These are phyloP conservation scores for Leptocoma aspasia DNA, from an alignment of 2,113 vertebrate species.

Conservation along the genomic window DNA sequence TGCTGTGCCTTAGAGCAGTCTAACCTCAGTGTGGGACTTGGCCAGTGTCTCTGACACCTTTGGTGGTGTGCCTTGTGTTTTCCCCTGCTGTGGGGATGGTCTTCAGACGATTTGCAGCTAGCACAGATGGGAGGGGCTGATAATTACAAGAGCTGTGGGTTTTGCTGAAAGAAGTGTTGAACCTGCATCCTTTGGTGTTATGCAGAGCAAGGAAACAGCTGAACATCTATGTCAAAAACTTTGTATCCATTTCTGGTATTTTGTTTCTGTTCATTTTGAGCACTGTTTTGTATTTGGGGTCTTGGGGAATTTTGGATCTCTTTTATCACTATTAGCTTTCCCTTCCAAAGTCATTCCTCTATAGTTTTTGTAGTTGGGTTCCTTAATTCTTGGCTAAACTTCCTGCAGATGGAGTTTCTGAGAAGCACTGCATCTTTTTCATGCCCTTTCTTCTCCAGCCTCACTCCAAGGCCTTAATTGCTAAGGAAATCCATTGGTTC, in stretches of 20 bases:
- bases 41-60: not conserved
- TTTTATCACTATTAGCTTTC: not conserved
- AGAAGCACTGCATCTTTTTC: not conserved
- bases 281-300: not conserved
- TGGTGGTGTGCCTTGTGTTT: not conserved
- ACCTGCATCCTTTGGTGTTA: not conserved
- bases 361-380: not conserved
- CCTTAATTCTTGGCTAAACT: not conserved
- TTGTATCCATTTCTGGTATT: not conserved
- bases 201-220: not conserved
- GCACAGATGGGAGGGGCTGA: not conserved
- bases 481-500: not conserved
- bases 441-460: not conserved
- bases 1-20: not conserved
- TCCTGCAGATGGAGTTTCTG: not conserved
- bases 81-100: not conserved
- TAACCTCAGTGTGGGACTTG: not conserved
- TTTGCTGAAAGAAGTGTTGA: not conserved
- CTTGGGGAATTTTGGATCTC: not conserved
- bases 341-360: not conserved
- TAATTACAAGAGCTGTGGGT: not conserved
- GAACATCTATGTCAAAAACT: accelerated
- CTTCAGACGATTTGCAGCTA: not conserved
- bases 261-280: not conserved
- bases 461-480: not conserved